A percentile compares a stretch with the other conserved stretches of the same genome.
Evolutionary conservation across 1,140 invertebrate genomes (phyloP).

Genomic region (Meloidogyne hapla): DNA sequence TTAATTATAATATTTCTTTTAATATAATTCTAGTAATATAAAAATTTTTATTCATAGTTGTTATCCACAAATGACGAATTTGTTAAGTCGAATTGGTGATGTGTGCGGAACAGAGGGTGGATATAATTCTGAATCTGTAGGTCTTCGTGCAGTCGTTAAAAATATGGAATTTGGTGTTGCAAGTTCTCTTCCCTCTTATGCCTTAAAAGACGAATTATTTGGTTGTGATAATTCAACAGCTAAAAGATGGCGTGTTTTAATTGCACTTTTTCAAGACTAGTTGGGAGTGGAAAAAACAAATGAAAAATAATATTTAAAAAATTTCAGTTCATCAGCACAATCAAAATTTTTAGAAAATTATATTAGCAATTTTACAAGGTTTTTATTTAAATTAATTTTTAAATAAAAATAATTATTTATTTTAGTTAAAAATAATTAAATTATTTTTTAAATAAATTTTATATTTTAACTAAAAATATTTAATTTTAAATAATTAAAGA

Average conservation of each 20-base stretch:
- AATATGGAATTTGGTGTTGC: conserved; percentile 2
- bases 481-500: neutral
- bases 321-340: neutral
- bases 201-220: conserved; percentile 7
- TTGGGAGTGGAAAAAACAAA: neutral
- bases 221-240: neutral
- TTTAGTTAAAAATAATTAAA: neutral
- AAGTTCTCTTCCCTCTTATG: neutral
- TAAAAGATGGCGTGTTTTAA: neutral
- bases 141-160: neutral
- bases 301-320: neutral
- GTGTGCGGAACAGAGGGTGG: neutral
- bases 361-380: neutral
- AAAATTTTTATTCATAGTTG: neutral
- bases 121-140: conserved; percentile 19
- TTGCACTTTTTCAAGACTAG: conserved; percentile 16
- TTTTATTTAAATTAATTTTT: conserved; percentile 10
- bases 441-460: no score
- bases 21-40: neutral
- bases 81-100: neutral
- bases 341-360: neutral
- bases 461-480: neutral
- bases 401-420: neutral
- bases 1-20: neutral
- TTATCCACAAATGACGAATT: neutral